Base-by-base conservation (phyloP, 2,888 invertebrate species). In the Bellardia pandia region DNA sequence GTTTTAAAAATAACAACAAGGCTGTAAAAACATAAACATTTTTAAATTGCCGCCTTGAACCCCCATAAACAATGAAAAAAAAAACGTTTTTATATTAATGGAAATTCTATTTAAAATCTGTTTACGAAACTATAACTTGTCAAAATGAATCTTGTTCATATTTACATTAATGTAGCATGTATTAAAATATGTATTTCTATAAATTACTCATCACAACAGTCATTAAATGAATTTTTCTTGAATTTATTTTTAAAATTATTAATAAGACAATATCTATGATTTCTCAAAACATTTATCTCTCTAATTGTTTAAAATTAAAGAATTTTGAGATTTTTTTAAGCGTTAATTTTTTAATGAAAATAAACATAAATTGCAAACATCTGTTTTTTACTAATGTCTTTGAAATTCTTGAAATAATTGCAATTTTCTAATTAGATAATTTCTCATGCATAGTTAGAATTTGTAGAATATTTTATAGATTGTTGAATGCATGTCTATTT, bases 381-480 rank as follows among this genome's bases (percentile, higher is more conserved):
- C 81, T 87, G 86, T 74, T 87, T 84, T 68, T 81, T 84, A 84
- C 85, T 87, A 81, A 84, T 68, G 74, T 81, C 74, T 84, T 60
- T 81, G 77, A 16, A 84, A 84, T 87, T 86, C 80, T 81, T 74
- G 23, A 80, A 87, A 87, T 85, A 53, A 80, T 76, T 68, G 60
- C 68, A 68, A 72, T 85, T 79, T 79, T 42, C 8, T 0, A 37
- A 56, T 79, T 76, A 23, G 1, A 23, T 23, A 45, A 45, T 71
- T 76, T 62, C 66, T 51, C 33, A 33, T 23, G 23, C 23, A 23
- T 62, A 62, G 37, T 30, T 14, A 60, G 30, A 60, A n/a, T 37
- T 37, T 11, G 6, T 14, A 60, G 42, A 66, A 66, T 16, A n/a
- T 16, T 23, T 37, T 66, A 40, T 23, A 9, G 9, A 23, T 13